Percentiles rank a stretch among this genome's conserved stretches.
Conservation (phyloP, 2,113 vertebrate species). For the Psephotus haematonotus region DNA sequence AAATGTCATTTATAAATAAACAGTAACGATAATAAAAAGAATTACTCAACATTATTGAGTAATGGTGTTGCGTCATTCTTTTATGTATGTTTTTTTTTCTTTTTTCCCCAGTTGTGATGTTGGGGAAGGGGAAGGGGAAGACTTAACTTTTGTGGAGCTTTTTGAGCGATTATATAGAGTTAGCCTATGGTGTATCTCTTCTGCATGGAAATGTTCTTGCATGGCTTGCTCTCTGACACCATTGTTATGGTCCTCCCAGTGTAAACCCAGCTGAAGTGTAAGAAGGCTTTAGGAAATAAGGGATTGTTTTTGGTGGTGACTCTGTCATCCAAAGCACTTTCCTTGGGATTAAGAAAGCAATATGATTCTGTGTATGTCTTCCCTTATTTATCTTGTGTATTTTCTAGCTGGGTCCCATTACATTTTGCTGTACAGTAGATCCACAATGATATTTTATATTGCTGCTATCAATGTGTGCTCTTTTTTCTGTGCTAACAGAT, state of each 20-base stretch:
- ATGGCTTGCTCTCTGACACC: neutral
- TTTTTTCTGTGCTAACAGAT: neutral
- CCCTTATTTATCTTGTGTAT: neutral
- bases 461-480: neutral
- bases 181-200: neutral
- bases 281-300: neutral
- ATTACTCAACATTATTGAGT: neutral
- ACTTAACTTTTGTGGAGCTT: neutral
- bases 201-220: neutral
- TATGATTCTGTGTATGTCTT: neutral
- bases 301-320: neutral
- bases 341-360: neutral
- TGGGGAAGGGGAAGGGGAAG: neutral
- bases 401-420: neutral
- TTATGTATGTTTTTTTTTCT: neutral
- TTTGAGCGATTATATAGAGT: neutral
- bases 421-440: neutral
- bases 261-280: neutral
- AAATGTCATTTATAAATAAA: neutral
- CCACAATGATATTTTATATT: neutral
- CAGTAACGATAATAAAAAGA: neutral
- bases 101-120: neutral
- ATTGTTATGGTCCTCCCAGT: accelerated
- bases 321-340: neutral
- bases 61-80: neutral